Percentiles rank a stretch among this genome's conserved stretches.
Evolutionary conservation across 2,797 vertebrate genomes (phyloP).

Genomic region (Selene dorsalis): DNA sequence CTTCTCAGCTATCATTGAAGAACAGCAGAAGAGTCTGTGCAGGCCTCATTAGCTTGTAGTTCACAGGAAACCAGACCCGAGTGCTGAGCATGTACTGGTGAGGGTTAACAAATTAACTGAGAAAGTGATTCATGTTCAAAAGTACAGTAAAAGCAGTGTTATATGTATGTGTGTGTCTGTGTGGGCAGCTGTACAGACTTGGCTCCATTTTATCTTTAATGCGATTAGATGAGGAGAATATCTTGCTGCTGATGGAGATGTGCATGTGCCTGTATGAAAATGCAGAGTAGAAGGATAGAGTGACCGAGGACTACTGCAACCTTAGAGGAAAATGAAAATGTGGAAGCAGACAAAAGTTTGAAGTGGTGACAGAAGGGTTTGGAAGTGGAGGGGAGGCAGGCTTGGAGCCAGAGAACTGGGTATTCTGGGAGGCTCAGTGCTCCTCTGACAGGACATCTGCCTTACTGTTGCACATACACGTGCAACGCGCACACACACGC

Average conservation of each 20-base stretch:
- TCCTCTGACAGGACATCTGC: conserved; percentile 43
- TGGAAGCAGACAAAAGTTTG: conserved; percentile 17
- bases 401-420: background rate
- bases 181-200: background rate
- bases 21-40: background rate
- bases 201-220: conserved; percentile 13
- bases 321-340: conserved; percentile 7
- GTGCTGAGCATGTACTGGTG: background rate
- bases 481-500: conserved; percentile 7
- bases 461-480: background rate
- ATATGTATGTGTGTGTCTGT: conserved; percentile 1
- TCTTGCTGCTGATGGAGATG: background rate
- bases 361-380: conserved; percentile 15
- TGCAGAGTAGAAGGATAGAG: conserved; percentile 17
- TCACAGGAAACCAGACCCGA: background rate
- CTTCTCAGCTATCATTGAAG: background rate
- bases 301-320: conserved; percentile 11
- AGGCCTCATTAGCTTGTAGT: background rate
- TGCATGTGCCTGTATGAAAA: background rate
- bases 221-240: conserved; percentile 10
- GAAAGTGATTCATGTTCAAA: conserved; percentile 10
- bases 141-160: conserved; percentile 1
- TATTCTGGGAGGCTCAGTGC: conserved; percentile 31
- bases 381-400: conserved; percentile 18
- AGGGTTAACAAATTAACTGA: conserved; percentile 1